These are phyloP conservation scores for Macropodus opercularis DNA, from an alignment of 2,797 vertebrate species.

Conservation along the genomic window DNA sequence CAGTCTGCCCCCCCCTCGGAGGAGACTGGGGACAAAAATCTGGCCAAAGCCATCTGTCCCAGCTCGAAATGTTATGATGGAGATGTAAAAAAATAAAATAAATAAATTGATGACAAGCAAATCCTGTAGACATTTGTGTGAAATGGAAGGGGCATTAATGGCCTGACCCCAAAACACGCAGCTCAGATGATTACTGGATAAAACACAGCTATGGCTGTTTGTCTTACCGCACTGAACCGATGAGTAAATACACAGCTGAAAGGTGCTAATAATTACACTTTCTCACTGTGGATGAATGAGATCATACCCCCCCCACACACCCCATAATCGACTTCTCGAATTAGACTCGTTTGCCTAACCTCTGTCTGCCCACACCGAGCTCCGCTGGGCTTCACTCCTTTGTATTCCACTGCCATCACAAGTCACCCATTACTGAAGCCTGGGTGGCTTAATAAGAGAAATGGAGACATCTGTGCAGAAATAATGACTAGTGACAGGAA, in stretches of 20 bases:
- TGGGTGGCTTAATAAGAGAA: conserved; percentile 59
- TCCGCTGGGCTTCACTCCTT: conserved; percentile 33
- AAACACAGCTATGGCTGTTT: conserved; percentile 40
- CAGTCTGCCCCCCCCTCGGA: conserved; percentile 68
- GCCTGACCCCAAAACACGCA: conserved; percentile 54
- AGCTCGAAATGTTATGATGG: too few relatives aligned
- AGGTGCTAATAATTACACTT: conserved; percentile 61
- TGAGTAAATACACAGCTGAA: conserved; percentile 33
- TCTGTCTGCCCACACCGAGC: conserved; percentile 25
- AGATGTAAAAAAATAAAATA: too few relatives aligned
- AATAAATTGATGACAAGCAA: conserved; percentile 21
- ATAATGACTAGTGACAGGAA: conserved; percentile 45
- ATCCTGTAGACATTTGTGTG: conserved; percentile 17
- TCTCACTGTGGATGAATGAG: conserved; percentile 43
- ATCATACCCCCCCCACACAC: conserved; percentile 55
- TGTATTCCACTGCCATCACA: conserved; percentile 39
- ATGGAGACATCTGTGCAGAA: conserved; percentile 61
- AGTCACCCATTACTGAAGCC: conserved; percentile 55
- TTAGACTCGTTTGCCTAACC: conserved; percentile 47
- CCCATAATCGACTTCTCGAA: conserved; percentile 54
- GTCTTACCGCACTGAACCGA: conserved; percentile 27
- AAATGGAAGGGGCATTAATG: conserved; percentile 66
- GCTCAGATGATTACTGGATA: conserved; percentile 38
- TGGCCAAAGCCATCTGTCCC: conserved; percentile 60
- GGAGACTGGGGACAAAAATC: conserved; percentile 57